Conservation (phyloP, 35 echinoderm and acorn worm genomes). For the Chiridota heheva region DNA sequence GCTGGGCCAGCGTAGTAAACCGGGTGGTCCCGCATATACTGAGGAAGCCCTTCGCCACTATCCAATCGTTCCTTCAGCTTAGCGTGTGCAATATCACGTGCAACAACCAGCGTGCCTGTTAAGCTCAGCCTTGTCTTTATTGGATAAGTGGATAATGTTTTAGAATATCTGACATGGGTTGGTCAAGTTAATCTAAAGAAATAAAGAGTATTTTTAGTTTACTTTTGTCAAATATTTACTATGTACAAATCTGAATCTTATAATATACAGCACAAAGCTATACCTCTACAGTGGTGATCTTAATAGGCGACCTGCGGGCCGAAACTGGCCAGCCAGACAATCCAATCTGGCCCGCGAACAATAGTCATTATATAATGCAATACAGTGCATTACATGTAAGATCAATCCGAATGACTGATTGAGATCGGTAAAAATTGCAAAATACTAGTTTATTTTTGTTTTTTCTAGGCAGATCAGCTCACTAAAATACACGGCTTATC, state of each 20-base stretch:
- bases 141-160: constrained; percentile 65
- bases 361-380: no score
- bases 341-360: no score
- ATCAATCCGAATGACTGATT: no score
- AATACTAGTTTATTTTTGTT: no score
- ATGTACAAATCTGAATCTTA: background rate
- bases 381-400: no score
- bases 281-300: no score
- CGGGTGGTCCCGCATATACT: constrained; percentile 96
- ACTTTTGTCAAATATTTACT: background rate
- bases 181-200: constrained; percentile 68
- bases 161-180: constrained; percentile 82
- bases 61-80: constrained; percentile 86
- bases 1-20: constrained; percentile 98
- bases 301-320: no score
- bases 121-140: constrained; percentile 87
- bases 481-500: no score
- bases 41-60: constrained; percentile 67
- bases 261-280: background rate
- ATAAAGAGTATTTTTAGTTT: background rate
- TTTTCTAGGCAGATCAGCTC: no score
- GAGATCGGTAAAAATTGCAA: no score
- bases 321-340: no score
- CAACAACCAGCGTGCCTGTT: constrained; percentile 90
- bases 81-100: constrained; percentile 96